Percentiles rank a stretch among this genome's conserved stretches.
Evolutionary conservation across 2,888 invertebrate genomes (phyloP).

Genomic region (Cephus pulcher): DNA sequence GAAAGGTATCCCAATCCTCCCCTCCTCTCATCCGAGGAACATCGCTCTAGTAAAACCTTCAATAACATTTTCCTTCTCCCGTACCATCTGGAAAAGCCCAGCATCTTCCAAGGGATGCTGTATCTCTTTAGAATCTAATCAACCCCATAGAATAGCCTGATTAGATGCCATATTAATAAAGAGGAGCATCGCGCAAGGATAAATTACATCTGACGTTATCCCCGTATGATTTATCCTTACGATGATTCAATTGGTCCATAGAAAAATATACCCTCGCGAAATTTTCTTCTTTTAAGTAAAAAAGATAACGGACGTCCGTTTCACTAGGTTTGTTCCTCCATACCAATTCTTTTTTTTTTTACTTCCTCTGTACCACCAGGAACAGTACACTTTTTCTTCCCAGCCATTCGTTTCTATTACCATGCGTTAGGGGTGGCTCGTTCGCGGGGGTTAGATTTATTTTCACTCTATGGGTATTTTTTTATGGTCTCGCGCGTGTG

Average conservation of each 20-base stretch:
- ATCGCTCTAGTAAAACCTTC: slow-evolving; percentile 43
- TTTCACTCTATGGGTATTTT: slow-evolving; percentile 63
- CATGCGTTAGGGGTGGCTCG: slow-evolving; percentile 36
- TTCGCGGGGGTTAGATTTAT: slow-evolving; percentile 60
- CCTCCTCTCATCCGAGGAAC: slow-evolving; percentile 24
- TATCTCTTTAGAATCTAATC: slow-evolving; percentile 19
- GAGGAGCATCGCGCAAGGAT: slow-evolving; percentile 10
- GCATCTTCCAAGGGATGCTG: slow-evolving; percentile 13
- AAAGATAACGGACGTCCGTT: neutral
- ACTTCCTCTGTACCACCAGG: neutral
- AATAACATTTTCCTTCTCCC: slow-evolving; percentile 57
- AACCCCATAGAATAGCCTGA: slow-evolving; percentile 13
- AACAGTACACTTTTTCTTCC: slow-evolving; percentile 1
- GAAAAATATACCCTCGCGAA: neutral
- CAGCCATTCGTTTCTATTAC: slow-evolving; percentile 56
- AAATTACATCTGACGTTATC: slow-evolving; percentile 10
- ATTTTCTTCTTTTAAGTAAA: neutral
- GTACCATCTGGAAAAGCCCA: slow-evolving; percentile 24
- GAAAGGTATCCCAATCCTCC: slow-evolving; percentile 24
- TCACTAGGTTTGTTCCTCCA: neutral
- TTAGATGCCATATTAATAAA: slow-evolving; percentile 29
- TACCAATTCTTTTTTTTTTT: neutral
- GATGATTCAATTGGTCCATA: slow-evolving; percentile 8
- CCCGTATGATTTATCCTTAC: slow-evolving; percentile 10
- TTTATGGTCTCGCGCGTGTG: slow-evolving; percentile 56